Conservation (phyloP, 2,113 vertebrate genomes). For the Cathartes aura region DNA sequence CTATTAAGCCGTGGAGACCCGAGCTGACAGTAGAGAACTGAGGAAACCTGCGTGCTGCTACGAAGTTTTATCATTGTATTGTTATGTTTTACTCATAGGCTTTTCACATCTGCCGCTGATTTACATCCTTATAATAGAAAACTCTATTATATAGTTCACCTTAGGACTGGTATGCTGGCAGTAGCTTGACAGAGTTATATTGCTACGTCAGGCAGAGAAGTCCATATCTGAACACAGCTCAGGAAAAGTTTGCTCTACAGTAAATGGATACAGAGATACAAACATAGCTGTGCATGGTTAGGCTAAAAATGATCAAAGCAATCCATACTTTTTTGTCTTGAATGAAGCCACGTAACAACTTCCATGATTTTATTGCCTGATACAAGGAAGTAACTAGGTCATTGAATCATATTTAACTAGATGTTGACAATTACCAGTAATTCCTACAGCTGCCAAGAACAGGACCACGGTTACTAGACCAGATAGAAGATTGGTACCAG, state of each 20-base stretch:
- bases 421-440: neutral
- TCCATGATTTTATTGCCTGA: neutral
- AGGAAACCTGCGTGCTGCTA: neutral
- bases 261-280: neutral
- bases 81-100: neutral
- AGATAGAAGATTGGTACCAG: neutral
- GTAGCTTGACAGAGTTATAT: neutral
- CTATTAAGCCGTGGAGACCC: neutral
- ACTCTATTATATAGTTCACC: neutral
- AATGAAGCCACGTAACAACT: neutral
- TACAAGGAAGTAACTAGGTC: neutral
- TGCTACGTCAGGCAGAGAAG: neutral
- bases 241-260: neutral
- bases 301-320: neutral
- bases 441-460: neutral
- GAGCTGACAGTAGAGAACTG: neutral
- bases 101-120: neutral
- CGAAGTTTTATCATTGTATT: neutral
- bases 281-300: neutral
- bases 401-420: neutral
- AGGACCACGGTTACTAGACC: neutral
- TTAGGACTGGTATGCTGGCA: neutral
- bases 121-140: neutral
- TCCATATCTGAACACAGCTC: neutral
- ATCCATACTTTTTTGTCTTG: neutral